Conservation (phyloP, 2,113 vertebrate species). For the Hyperopisus bebe region DNA sequence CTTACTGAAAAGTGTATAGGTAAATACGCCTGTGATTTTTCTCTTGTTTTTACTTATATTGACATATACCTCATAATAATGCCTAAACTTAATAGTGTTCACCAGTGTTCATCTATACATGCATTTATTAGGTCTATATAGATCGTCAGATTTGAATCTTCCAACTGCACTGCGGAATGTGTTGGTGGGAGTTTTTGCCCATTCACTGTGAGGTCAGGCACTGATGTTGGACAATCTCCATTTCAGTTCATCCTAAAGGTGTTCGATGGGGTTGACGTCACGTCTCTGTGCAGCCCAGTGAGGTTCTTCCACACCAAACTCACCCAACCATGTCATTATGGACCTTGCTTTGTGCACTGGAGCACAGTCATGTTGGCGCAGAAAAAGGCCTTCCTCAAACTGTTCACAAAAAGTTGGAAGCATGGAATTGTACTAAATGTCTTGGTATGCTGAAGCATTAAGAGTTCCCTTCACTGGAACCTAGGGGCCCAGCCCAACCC, state of each 20-base stretch:
- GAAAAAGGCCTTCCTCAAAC: too few species aligned
- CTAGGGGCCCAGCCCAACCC: neutral
- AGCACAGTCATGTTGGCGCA: neutral
- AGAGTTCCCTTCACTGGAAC: too few species aligned
- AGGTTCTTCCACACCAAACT: neutral
- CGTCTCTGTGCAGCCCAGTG: neutral
- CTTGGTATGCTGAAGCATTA: neutral
- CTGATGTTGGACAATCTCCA: neutral
- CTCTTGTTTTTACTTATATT: neutral
- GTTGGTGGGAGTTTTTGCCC: neutral
- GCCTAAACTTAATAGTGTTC: neutral
- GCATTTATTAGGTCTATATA: neutral
- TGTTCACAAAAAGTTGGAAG: too few species aligned
- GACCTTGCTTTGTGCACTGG: neutral
- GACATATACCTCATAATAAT: neutral
- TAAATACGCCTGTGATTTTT: neutral
- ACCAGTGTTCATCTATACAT: neutral
- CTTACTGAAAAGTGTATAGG: neutral
- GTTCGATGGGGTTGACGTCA: neutral
- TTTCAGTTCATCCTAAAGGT: neutral
- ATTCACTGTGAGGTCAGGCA: neutral
- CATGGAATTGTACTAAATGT: neutral
- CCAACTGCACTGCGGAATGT: neutral
- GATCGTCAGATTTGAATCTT: neutral
- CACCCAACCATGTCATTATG: neutral